Evolutionary conservation across 2,888 invertebrate species (phyloP).

Genomic region (Unio delphinus): DNA sequence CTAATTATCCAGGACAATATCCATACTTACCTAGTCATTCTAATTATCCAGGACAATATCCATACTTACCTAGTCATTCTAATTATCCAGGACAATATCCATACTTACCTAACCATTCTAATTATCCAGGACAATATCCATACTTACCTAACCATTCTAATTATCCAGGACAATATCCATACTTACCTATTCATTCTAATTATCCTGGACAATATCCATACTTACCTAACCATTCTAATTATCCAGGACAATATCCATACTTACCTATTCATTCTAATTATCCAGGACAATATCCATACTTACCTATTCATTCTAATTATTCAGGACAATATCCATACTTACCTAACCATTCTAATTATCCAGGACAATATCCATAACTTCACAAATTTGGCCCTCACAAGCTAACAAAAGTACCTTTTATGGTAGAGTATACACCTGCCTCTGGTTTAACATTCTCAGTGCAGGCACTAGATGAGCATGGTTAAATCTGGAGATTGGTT

Average conservation of each 20-base stretch:
- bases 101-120: not conserved
- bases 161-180: not conserved
- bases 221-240: not conserved
- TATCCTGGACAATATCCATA: not conserved
- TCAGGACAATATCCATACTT: not conserved
- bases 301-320: not conserved
- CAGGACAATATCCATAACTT: not conserved
- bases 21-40: not conserved
- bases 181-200: not conserved
- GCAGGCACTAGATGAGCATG: too few species aligned
- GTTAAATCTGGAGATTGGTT: too few species aligned
- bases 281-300: not conserved
- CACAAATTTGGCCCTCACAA: slow-evolving; percentile 1
- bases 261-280: not conserved
- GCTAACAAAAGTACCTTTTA: not conserved
- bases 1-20: not conserved
- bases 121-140: not conserved
- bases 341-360: not conserved
- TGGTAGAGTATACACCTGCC: not conserved
- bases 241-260: not conserved
- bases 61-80: not conserved
- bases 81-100: not conserved
- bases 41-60: not conserved
- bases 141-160: not conserved
- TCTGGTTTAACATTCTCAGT: too few species aligned